Percentiles rank a stretch among this genome's conserved stretches.
phyloP scores from a whole-genome alignment of 2,888 invertebrate genomes.

The Microplitis manilae region DNA sequence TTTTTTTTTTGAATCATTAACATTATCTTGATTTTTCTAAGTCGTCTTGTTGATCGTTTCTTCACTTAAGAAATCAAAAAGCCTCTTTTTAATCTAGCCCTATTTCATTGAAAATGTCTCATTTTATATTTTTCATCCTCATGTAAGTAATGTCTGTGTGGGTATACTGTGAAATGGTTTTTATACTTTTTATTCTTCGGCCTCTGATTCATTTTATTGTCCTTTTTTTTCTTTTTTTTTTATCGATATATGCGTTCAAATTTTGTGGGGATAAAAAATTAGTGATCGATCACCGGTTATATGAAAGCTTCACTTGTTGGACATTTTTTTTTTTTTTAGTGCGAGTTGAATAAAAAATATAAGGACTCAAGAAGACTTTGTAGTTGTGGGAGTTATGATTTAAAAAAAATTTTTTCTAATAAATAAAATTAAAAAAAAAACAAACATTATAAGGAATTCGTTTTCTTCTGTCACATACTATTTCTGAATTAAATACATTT shows the following conservation, averaged over 20 bases:
- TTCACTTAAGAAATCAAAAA: neutral
- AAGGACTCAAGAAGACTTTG: neutral
- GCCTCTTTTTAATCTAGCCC: neutral
- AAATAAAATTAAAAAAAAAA: neutral
- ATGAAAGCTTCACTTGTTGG: neutral
- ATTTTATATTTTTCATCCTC: neutral
- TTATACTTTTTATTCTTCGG: neutral
- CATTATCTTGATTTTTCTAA: too few relatives aligned
- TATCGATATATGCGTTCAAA: neutral
- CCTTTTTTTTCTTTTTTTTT: neutral
- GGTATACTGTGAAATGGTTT: neutral
- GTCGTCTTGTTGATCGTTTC: too few relatives aligned
- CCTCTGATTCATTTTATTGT: slow-evolving; percentile 1
- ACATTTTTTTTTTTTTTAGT: neutral
- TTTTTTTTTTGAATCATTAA: too few relatives aligned
- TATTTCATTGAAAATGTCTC: neutral
- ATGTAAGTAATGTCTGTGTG: neutral
- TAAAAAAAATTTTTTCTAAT: neutral
- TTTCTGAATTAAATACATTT: too few relatives aligned
- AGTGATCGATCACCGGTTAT: slow-evolving; percentile 6
- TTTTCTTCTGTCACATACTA: too few relatives aligned
- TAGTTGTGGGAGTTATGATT: neutral
- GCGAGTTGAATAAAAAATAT: neutral
- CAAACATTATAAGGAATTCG: too few relatives aligned
- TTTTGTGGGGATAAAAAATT: slow-evolving; percentile 1